phyloP scores from a whole-genome alignment of 2,113 vertebrate genomes.

The Oryzias javanicus region DNA sequence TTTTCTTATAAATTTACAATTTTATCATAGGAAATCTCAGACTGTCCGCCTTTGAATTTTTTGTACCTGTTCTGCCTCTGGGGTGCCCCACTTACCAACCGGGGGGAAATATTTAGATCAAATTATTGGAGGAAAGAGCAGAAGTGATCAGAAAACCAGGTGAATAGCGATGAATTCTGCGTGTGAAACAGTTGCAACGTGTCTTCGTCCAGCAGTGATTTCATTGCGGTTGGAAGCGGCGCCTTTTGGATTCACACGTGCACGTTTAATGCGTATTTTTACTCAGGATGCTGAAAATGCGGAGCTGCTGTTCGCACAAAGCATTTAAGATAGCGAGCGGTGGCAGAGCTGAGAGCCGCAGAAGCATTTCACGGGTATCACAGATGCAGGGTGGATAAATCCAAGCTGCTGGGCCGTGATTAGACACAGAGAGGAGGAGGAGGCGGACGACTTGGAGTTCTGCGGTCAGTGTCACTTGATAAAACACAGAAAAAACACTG shows the following conservation, averaged over 20 bases:
- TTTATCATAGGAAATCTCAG: too few relatives aligned
- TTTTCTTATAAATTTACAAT: too few relatives aligned
- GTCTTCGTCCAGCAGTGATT: constrained; percentile 9
- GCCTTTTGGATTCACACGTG: not conserved
- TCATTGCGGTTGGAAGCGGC: not conserved
- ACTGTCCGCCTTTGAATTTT: too few relatives aligned
- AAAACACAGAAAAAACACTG: constrained; percentile 28
- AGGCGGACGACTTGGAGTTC: constrained; percentile 16
- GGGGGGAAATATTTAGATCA: constrained; percentile 22
- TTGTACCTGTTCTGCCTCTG: too few relatives aligned
- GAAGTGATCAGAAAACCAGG: constrained; percentile 11
- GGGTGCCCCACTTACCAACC: too few relatives aligned
- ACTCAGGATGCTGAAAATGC: not conserved
- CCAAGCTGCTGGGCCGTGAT: constrained; percentile 29
- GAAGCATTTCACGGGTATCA: constrained; percentile 48
- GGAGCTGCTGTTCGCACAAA: constrained; percentile 5
- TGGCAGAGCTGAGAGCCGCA: constrained; percentile 9
- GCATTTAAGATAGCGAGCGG: constrained; percentile 8
- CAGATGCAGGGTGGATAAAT: constrained; percentile 42
- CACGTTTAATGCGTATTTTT: not conserved
- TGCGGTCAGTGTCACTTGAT: constrained; percentile 26
- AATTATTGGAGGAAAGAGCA: constrained; percentile 20
- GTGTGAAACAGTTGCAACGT: constrained; percentile 10
- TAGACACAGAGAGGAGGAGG: constrained; percentile 29
- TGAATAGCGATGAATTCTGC: constrained; percentile 11